Conservation (phyloP, 2,797 vertebrate species). For the Tachyglossus aculeatus region DNA sequence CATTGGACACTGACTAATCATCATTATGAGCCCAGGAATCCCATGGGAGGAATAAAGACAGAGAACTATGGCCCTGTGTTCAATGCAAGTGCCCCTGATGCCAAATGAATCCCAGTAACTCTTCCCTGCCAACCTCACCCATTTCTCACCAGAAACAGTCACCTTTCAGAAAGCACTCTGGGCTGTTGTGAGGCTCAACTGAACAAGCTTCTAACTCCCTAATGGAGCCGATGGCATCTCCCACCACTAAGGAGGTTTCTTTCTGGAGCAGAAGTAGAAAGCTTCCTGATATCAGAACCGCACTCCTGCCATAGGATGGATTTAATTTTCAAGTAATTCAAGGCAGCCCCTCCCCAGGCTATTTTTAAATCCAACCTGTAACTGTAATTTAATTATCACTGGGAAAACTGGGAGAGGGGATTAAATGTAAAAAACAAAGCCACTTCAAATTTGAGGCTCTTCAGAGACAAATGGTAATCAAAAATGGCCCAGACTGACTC, state of each 20-base stretch:
- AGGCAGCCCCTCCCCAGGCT: not conserved
- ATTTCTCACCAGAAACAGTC: not conserved
- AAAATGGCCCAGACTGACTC: rapidly evolving
- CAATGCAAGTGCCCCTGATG: slow-evolving; percentile 52
- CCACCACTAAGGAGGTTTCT: not conserved
- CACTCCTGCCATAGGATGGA: slow-evolving; percentile 13
- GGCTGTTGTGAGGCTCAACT: no score
- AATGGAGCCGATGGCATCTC: not conserved
- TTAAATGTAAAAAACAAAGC: not conserved
- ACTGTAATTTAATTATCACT: slow-evolving; percentile 31
- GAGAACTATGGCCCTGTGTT: slow-evolving; percentile 44
- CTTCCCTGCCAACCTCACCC: not conserved
- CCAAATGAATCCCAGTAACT: slow-evolving; percentile 55
- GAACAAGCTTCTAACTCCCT: not conserved
- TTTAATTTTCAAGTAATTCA: slow-evolving; percentile 16
- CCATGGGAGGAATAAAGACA: slow-evolving; percentile 54
- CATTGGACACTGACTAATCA: slow-evolving; percentile 77
- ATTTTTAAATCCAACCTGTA: slow-evolving; percentile 14
- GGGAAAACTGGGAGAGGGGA: not conserved
- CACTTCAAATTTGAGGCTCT: not conserved
- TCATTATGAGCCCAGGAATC: slow-evolving; percentile 71
- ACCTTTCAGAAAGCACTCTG: not conserved
- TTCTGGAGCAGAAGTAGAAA: not conserved
- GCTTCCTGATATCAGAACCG: not conserved
- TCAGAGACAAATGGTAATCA: not conserved